Conservation (phyloP, 2,797 vertebrate species). For the Chaunax sp. region DNA sequence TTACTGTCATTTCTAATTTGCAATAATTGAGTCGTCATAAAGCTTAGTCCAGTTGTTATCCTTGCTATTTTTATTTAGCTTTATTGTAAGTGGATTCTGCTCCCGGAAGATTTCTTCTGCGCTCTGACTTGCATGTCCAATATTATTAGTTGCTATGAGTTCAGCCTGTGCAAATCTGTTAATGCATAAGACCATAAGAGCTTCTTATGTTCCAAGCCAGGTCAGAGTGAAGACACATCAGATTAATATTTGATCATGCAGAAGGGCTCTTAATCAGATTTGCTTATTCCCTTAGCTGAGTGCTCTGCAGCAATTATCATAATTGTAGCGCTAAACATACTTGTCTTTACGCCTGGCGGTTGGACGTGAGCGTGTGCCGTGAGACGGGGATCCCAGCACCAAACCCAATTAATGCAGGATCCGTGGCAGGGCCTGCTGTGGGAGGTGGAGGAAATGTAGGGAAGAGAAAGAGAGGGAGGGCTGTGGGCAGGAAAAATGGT, state of each 20-base stretch:
- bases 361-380: constrained; percentile 84
- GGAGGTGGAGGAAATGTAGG: constrained; percentile 80
- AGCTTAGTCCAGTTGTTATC: constrained; percentile 75
- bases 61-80: constrained; percentile 85
- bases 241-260: constrained; percentile 99
- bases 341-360: constrained; percentile 87
- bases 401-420: constrained; percentile 95
- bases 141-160: constrained; percentile 94
- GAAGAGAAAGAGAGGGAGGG: constrained; percentile 51
- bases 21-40: constrained; percentile 75
- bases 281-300: constrained; percentile 91
- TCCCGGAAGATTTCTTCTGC: constrained; percentile 85
- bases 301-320: constrained; percentile 98
- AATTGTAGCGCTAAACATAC: constrained; percentile 97
- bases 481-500: constrained; percentile 35
- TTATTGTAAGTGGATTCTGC: constrained; percentile 92
- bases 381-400: constrained; percentile 89
- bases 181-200: constrained; percentile 97
- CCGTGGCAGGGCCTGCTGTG: constrained; percentile 84
- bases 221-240: constrained; percentile 92
- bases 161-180: constrained; percentile 94
- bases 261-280: constrained; percentile 97
- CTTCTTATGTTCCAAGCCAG: constrained; percentile 91
- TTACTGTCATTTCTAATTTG: constrained; percentile 70
- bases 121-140: constrained; percentile 87